These are phyloP conservation scores for Callipepla squamata DNA, from an alignment of 2,113 vertebrate species.

Conservation along the genomic window DNA sequence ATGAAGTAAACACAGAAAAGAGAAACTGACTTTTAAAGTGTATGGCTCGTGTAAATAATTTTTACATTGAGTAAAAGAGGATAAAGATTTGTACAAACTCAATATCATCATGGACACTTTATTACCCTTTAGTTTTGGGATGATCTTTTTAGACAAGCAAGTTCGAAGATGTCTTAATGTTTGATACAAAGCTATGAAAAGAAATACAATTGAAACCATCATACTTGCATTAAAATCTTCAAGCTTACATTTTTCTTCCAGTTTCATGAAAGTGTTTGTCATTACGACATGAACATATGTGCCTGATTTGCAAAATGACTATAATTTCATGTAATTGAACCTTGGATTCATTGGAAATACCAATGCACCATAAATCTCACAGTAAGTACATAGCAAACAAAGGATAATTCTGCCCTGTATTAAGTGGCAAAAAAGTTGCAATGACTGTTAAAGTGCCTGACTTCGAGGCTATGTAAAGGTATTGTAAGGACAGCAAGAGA, in stretches of 20 bases:
- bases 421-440: neutral
- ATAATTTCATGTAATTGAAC: neutral
- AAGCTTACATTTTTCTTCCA: neutral
- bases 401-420: neutral
- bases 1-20: neutral
- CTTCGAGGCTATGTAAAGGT: neutral
- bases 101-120: neutral
- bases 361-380: accelerated
- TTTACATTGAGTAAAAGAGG: neutral
- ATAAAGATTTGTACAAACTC: neutral
- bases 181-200: neutral
- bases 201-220: neutral
- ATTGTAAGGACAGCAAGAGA: neutral
- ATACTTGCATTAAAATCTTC: neutral
- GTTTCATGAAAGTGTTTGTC: neutral
- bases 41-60: neutral
- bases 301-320: neutral
- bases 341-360: neutral
- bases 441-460: neutral
- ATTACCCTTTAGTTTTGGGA: neutral
- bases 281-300: neutral
- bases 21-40: neutral
- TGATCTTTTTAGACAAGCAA: neutral
- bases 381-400: neutral
- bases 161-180: neutral